phyloP scores from a whole-genome alignment of 1,140 invertebrate genomes.

The Pseudomyrmex gracilis region DNA sequence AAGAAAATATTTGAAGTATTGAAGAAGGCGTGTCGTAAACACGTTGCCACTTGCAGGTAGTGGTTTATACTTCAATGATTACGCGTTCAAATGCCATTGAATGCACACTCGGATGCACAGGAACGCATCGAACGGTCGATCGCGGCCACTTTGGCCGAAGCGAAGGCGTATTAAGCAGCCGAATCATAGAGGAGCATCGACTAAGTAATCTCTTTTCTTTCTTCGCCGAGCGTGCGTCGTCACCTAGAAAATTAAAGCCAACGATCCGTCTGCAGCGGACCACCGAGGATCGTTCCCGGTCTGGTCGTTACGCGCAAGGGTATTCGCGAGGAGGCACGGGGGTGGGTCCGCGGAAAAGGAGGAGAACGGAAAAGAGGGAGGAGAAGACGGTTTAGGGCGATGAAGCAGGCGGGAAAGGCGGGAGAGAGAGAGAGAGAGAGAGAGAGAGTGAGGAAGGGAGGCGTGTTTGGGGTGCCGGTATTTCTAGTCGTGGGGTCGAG shows the following conservation, averaged over 20 bases:
- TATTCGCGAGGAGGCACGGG: slow-evolving; percentile 47
- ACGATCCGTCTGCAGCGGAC: slow-evolving; percentile 63
- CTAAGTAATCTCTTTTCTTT: slow-evolving; percentile 51
- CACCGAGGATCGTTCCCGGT: slow-evolving; percentile 52
- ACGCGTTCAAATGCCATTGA: slow-evolving; percentile 15
- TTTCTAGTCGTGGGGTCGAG: slow-evolving; percentile 62
- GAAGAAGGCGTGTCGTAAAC: background rate
- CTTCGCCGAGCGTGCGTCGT: slow-evolving; percentile 63
- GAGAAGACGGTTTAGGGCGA: slow-evolving; percentile 9
- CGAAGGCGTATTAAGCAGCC: slow-evolving; percentile 37
- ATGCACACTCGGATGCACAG: slow-evolving; percentile 44
- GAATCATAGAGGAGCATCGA: slow-evolving; percentile 42
- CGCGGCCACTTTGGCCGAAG: slow-evolving; percentile 37
- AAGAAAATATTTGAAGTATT: background rate
- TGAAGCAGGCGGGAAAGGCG: slow-evolving; percentile 31
- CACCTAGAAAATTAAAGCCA: slow-evolving; percentile 74
- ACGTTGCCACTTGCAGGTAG: slow-evolving; percentile 15
- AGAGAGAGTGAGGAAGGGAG: slow-evolving; percentile 26
- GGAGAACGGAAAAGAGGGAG: background rate
- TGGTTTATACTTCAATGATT: slow-evolving; percentile 30
- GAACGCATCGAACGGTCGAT: slow-evolving; percentile 52
- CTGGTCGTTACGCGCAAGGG: slow-evolving; percentile 60
- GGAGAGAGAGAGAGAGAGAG: background rate
- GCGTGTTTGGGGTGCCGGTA: slow-evolving; percentile 54
- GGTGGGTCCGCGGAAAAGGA: slow-evolving; percentile 29